phyloP scores from a whole-genome alignment of 2,888 invertebrate species.

The Andrena marginata region DNA sequence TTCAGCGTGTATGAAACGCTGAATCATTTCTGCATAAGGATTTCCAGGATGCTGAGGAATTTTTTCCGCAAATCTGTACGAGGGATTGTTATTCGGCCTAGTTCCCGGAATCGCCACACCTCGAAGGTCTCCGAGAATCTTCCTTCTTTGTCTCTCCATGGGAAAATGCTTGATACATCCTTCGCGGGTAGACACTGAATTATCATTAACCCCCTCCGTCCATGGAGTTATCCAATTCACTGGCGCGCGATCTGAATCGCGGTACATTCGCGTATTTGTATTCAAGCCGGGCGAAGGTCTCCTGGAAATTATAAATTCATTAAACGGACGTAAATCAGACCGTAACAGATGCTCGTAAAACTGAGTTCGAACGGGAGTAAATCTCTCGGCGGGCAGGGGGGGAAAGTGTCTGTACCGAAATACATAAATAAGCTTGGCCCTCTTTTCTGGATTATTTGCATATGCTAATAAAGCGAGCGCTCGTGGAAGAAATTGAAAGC shows the following conservation, averaged over 20 bases:
- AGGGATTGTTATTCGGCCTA: background rate
- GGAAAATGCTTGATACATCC: background rate
- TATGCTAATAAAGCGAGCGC: slow-evolving; percentile 47
- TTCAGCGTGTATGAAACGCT: slow-evolving; percentile 33
- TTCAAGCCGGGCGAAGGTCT: background rate
- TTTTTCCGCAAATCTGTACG: background rate
- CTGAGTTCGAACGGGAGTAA: slow-evolving; percentile 25
- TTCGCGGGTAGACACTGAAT: background rate
- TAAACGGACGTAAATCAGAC: slow-evolving; percentile 29
- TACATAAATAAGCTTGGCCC: slow-evolving; percentile 57
- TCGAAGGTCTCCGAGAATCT: background rate
- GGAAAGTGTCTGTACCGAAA: slow-evolving; percentile 32
- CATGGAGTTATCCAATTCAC: background rate
- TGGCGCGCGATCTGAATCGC: background rate
- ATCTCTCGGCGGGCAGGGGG: slow-evolving; percentile 12
- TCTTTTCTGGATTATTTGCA: slow-evolving; percentile 50
- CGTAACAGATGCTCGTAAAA: slow-evolving; percentile 33
- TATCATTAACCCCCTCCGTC: background rate
- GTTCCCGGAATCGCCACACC: background rate
- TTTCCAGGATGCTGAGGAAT: background rate
- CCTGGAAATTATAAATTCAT: slow-evolving; percentile 37
- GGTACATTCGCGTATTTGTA: background rate
- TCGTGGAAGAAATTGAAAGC: slow-evolving; percentile 44
- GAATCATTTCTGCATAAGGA: slow-evolving; percentile 33
- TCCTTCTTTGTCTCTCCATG: background rate